Evolutionary conservation across 2,888 invertebrate species (phyloP).

Genomic region (Willowsia nigromaculata): DNA sequence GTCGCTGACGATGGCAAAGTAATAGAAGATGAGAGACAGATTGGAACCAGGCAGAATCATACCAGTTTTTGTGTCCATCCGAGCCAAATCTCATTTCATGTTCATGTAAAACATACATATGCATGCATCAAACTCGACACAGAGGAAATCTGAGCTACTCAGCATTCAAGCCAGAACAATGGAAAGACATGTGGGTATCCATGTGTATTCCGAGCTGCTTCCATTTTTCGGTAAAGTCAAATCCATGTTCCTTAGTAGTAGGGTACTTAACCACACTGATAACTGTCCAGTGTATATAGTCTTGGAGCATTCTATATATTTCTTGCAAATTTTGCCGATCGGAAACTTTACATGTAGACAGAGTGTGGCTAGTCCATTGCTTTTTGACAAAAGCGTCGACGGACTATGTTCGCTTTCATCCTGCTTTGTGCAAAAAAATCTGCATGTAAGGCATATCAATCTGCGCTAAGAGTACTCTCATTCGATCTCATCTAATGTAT

Average conservation of each 20-base stretch:
- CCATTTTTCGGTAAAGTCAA: constrained; percentile 45
- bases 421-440: constrained; percentile 13
- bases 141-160: neutral
- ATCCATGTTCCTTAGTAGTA: neutral
- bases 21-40: neutral
- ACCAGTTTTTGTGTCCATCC: too few relatives aligned
- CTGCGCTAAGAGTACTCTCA: neutral
- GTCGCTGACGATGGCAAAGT: neutral
- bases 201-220: constrained; percentile 51
- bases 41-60: neutral
- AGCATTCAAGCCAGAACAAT: neutral
- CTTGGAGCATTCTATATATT: too few relatives aligned
- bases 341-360: neutral
- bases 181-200: neutral
- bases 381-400: neutral
- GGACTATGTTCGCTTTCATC: neutral
- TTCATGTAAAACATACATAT: too few relatives aligned
- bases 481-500: neutral
- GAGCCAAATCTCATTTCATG: neutral
- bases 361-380: neutral
- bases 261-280: neutral
- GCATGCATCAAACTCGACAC: too few relatives aligned
- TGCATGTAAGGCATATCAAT: constrained; percentile 42
- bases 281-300: neutral
- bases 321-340: neutral